A percentile compares a stretch with the other conserved stretches of the same genome.
Evolutionary conservation across 2,797 vertebrate species (phyloP).

Genomic region (Typhlichthys subterraneus): DNA sequence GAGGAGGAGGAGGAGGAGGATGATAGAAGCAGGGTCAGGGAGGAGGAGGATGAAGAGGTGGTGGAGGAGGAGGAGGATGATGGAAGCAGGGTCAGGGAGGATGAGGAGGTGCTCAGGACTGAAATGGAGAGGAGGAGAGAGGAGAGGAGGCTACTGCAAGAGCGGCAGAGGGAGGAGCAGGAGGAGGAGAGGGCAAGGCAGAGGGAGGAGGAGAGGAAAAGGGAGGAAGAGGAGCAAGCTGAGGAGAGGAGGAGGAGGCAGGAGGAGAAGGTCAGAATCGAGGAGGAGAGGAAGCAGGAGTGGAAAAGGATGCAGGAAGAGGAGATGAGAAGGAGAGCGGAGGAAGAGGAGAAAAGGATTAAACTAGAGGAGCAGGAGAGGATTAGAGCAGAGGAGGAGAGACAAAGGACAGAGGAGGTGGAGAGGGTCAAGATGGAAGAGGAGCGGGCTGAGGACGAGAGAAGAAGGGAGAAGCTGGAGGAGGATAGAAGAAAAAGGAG

Average conservation of each 20-base stretch:
- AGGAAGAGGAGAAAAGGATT: slow-evolving; percentile 14
- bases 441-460: slow-evolving; percentile 7
- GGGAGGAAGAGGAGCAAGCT: background rate
- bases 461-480: background rate
- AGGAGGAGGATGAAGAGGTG: too few relatives aligned
- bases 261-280: slow-evolving; percentile 4
- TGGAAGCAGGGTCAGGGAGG: background rate
- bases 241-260: slow-evolving; percentile 4
- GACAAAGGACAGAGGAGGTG: slow-evolving; percentile 8
- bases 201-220: slow-evolving; percentile 5
- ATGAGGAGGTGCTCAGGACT: background rate
- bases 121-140: slow-evolving; percentile 1
- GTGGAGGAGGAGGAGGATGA: background rate
- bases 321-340: slow-evolving; percentile 4
- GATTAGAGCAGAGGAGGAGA: slow-evolving; percentile 14
- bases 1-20: background rate
- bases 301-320: background rate
- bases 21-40: background rate
- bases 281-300: background rate
- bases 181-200: slow-evolving; percentile 10
- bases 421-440: slow-evolving; percentile 10
- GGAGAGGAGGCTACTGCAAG: background rate
- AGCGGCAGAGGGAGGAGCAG: background rate
- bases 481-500: too few relatives aligned
- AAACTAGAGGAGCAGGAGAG: slow-evolving; percentile 15